phyloP scores from a whole-genome alignment of 2,888 invertebrate species.

The Hartigia nigra region DNA sequence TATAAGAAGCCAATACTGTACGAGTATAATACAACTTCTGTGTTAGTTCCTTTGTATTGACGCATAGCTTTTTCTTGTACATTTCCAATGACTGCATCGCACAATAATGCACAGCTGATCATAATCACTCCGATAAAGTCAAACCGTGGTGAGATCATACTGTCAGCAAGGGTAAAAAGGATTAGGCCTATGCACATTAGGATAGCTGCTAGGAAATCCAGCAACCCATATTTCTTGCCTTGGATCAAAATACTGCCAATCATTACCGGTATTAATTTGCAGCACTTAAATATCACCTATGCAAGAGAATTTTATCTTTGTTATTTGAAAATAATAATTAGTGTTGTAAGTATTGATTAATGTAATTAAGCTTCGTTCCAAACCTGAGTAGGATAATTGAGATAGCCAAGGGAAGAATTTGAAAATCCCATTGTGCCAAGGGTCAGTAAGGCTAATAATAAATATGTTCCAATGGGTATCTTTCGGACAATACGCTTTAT shows the following conservation, averaged over 20 bases:
- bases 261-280: conserved; percentile 95
- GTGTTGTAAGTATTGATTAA: neutral
- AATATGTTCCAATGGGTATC: conserved; percentile 86
- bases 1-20: conserved; percentile 90
- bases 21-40: conserved; percentile 93
- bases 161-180: conserved; percentile 89
- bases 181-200: conserved; percentile 91
- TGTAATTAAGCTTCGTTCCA: conserved; percentile 2
- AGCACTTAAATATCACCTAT: conserved; percentile 93
- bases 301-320: neutral
- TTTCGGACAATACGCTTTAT: conserved; percentile 73
- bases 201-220: conserved; percentile 87
- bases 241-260: conserved; percentile 94
- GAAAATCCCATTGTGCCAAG: conserved; percentile 97
- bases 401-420: conserved; percentile 91
- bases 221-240: conserved; percentile 83
- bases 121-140: conserved; percentile 77
- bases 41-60: conserved; percentile 82
- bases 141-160: conserved; percentile 80
- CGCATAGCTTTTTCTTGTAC: conserved; percentile 97
- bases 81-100: conserved; percentile 96
- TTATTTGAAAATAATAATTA: neutral
- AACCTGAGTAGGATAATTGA: conserved; percentile 94
- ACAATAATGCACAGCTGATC: conserved; percentile 87
- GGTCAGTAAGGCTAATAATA: conserved; percentile 85